A percentile compares a stretch with the other conserved stretches of the same genome.
phyloP scores from a whole-genome alignment of 2,888 invertebrate species.

The Tethea ocularis region DNA sequence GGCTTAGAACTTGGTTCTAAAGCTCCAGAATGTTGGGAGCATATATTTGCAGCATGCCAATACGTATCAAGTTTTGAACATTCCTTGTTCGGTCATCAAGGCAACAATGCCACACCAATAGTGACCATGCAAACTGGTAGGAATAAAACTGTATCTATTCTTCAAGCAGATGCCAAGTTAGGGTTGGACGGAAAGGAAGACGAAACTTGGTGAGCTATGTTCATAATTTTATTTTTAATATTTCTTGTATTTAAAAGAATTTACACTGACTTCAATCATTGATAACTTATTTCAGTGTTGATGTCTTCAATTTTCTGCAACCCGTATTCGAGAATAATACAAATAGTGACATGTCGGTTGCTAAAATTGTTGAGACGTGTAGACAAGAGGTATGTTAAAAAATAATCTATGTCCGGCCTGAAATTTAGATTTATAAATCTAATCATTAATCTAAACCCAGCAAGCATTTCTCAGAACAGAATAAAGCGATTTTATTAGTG shows the following conservation, averaged over 20 bases:
- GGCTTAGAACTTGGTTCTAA: slow-evolving; percentile 96
- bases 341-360: slow-evolving; percentile 86
- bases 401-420: too few species aligned
- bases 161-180: slow-evolving; percentile 84
- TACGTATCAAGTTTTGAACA: slow-evolving; percentile 97
- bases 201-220: slow-evolving; percentile 87
- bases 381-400: slow-evolving; percentile 68
- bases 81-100: slow-evolving; percentile 93
- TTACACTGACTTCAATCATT: slow-evolving; percentile 11
- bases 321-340: slow-evolving; percentile 86
- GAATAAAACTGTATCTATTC: slow-evolving; percentile 84
- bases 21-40: slow-evolving; percentile 97
- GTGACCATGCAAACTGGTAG: slow-evolving; percentile 86
- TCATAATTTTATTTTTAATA: neutral
- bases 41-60: slow-evolving; percentile 96
- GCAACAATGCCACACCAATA: slow-evolving; percentile 86
- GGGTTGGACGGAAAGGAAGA: slow-evolving; percentile 84
- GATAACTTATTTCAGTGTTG: slow-evolving; percentile 86
- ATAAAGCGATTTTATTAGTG: too few species aligned
- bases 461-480: too few species aligned
- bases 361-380: slow-evolving; percentile 87
- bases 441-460: too few species aligned
- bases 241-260: too few species aligned
- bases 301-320: slow-evolving; percentile 92
- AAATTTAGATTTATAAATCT: too few species aligned